Evolutionary conservation across 2,797 vertebrate species (phyloP), one percentile per base, ranked within the genome.

Genomic region (Huso huso): DNA sequence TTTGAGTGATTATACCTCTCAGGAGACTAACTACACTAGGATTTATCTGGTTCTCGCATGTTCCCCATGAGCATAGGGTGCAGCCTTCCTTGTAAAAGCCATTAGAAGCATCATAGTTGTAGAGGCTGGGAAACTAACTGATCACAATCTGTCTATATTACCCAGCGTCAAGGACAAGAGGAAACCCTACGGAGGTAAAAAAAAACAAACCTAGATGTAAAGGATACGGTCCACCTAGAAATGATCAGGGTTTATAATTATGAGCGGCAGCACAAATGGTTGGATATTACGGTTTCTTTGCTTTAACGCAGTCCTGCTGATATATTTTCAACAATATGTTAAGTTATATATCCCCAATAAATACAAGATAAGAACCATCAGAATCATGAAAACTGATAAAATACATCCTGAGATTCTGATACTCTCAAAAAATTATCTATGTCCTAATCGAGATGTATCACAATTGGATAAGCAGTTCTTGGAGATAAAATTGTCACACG

Each of bases 151-250:
- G 49, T 51, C 15, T 37, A 64, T 48, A 37, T 73, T 58, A 55
- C 69, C 48, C 70, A 60, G 65, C 67, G 71, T 65, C 70, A 81
- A 80, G 71, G 69, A 69, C 74, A 66, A 53, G 68, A 70, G 69
- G 62, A 74, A 79, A 72, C 73, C 23, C 67, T 65, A 70, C 63
- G 53, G 49, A 12, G 48, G 37, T 37, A 37, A 37, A 37, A 37
- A 18, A 48, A 65, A 48, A 59, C 10, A 11, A 51, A 55, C 53
- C 53, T 55, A 67, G 66, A 66, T 69, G 68, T 49, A 71, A 67
- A 71, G 13, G 18, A 73, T 74, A 71, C 67, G 55, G 76, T 75
- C 68, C 65, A 72, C 68, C 64, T 18, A 70, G 59, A 71, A 77
- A 77, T 73, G 73, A 74, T 37, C 37, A 37, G 37, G 37, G 37